Conservation (phyloP, 1,140 invertebrate genomes). For the Drosophila virilis region DNA sequence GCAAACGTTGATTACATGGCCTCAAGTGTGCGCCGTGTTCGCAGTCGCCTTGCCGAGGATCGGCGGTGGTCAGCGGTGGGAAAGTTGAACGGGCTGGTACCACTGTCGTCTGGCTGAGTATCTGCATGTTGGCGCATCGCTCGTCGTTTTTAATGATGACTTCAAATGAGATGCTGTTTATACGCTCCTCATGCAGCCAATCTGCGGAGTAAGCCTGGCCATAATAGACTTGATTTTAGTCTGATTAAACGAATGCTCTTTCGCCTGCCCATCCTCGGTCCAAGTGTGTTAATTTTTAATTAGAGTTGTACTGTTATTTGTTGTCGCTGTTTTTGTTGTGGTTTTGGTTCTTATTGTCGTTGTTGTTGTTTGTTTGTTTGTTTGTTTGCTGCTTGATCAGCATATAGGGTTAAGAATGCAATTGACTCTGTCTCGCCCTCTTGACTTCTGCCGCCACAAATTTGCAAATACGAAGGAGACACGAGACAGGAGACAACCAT, state of each 20-base stretch:
- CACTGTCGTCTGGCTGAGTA: conserved; percentile 28
- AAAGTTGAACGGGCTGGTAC: conserved; percentile 1
- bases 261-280: background rate
- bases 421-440: conserved; percentile 81
- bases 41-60: conserved; percentile 45
- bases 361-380: conserved; percentile 29
- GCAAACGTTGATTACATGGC: conserved; percentile 83
- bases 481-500: conserved; percentile 62
- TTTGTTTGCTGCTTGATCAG: conserved; percentile 61
- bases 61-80: conserved; percentile 1
- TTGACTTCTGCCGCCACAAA: conserved; percentile 75
- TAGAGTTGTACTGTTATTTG: conserved; percentile 83
- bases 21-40: conserved; percentile 75
- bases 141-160: conserved; percentile 80
- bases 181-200: conserved; percentile 61
- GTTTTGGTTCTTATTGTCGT: conserved; percentile 37
- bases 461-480: conserved; percentile 75
- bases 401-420: conserved; percentile 79
- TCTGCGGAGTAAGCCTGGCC: conserved; percentile 63
- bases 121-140: conserved; percentile 61
- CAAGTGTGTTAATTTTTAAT: conserved; percentile 80
- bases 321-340: conserved; percentile 50
- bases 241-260: conserved; percentile 75
- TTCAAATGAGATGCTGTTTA: conserved; percentile 76
- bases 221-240: conserved; percentile 80